These are phyloP conservation scores for Heteromurus nitidus DNA, from an alignment of 2,888 invertebrate genomes.

Conservation along the genomic window DNA sequence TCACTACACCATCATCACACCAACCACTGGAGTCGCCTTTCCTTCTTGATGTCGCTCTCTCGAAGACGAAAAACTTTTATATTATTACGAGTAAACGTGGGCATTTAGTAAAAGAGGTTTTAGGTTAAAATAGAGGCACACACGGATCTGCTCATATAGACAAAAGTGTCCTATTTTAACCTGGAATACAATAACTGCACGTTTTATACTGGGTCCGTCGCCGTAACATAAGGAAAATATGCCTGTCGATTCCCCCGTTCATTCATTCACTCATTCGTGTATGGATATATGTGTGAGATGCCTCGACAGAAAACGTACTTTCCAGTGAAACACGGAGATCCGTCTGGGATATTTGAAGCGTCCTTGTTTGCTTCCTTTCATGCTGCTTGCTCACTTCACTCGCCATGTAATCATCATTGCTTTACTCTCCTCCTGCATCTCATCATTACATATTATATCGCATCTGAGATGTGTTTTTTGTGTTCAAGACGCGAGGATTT, in stretches of 20 bases:
- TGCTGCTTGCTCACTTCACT: neutral
- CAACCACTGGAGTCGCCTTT: neutral
- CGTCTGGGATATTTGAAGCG: no score
- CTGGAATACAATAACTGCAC: neutral
- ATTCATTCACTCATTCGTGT: neutral
- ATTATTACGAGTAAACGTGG: neutral
- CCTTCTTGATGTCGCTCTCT: neutral
- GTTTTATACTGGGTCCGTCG: neutral
- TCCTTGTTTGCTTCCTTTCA: no score
- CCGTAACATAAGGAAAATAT: neutral
- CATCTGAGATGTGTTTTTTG: neutral
- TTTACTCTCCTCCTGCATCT: neutral
- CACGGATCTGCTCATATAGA: neutral
- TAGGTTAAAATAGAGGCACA: neutral
- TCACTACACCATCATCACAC: no score
- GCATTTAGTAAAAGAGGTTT: neutral
- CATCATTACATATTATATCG: neutral
- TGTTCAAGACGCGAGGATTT: neutral
- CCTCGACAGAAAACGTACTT: neutral
- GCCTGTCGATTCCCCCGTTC: neutral
- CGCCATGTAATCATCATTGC: neutral
- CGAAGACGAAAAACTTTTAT: constrained; percentile 12
- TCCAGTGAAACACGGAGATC: no score
- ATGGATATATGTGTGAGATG: neutral
- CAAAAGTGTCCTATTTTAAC: neutral